These are phyloP conservation scores for Nycticryphes semicollaris DNA, from an alignment of 2,113 vertebrate species.

Conservation along the genomic window DNA sequence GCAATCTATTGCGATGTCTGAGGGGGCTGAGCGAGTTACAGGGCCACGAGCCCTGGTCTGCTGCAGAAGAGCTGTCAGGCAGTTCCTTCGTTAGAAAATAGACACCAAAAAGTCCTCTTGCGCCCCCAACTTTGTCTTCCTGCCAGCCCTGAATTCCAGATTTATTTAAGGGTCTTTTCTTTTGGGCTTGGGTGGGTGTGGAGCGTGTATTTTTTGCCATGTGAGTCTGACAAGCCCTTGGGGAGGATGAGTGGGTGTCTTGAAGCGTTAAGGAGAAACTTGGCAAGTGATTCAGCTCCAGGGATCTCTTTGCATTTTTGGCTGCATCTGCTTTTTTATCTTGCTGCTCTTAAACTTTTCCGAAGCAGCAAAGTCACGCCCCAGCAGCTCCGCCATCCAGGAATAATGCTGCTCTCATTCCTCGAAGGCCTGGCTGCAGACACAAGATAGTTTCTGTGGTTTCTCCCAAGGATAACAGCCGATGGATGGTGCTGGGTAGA, in stretches of 20 bases:
- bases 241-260: slow-evolving; percentile 62
- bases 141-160: slow-evolving; percentile 61
- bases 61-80: slow-evolving; percentile 36
- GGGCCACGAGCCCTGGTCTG: not conserved
- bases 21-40: not conserved
- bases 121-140: slow-evolving; percentile 41
- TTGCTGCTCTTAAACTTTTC: slow-evolving; percentile 20
- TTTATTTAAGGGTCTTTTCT: slow-evolving; percentile 65
- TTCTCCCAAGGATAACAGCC: not conserved
- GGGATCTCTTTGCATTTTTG: slow-evolving; percentile 57
- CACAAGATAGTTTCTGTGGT: not conserved
- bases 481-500: not conserved
- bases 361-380: not conserved
- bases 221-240: slow-evolving; percentile 65
- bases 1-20: not conserved
- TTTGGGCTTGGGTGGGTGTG: slow-evolving; percentile 50
- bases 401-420: not conserved
- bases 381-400: not conserved
- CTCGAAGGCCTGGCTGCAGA: not conserved
- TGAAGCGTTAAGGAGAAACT: slow-evolving; percentile 47
- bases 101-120: slow-evolving; percentile 43
- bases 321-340: slow-evolving; percentile 41
- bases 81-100: slow-evolving; percentile 35
- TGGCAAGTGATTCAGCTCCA: slow-evolving; percentile 20
- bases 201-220: slow-evolving; percentile 56